Conservation (phyloP, 2,888 invertebrate species). For the Adelphocoris suturalis region DNA sequence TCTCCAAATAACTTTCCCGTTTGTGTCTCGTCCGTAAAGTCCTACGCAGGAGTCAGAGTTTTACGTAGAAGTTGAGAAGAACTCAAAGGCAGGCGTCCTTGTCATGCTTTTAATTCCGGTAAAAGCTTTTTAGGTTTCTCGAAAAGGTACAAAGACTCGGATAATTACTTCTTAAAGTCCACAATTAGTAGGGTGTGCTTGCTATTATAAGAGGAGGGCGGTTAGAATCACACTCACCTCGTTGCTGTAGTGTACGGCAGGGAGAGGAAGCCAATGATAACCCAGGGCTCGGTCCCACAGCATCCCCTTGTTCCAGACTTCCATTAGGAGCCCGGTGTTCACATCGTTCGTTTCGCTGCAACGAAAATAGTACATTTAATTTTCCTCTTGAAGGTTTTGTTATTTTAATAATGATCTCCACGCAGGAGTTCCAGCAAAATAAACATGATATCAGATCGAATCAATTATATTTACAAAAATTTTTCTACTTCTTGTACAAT, state of each 20-base stretch:
- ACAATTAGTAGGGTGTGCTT: slow-evolving; percentile 1
- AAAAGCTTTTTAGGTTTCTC: slow-evolving; percentile 31
- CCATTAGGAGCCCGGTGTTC: slow-evolving; percentile 94
- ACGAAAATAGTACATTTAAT: neutral
- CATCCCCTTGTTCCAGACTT: slow-evolving; percentile 98
- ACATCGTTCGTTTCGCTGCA: slow-evolving; percentile 96
- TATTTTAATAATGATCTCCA: too few relatives aligned
- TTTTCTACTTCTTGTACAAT: too few relatives aligned
- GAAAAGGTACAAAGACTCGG: slow-evolving; percentile 7
- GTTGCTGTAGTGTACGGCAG: slow-evolving; percentile 91
- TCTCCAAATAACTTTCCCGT: slow-evolving; percentile 7
- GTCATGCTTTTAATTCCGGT: slow-evolving; percentile 21
- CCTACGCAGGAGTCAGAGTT: neutral
- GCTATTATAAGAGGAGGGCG: neutral
- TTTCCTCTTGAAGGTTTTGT: too few relatives aligned
- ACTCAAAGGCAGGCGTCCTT: neutral
- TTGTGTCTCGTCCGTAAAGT: neutral
- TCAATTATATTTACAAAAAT: too few relatives aligned
- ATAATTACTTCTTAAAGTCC: slow-evolving; percentile 19
- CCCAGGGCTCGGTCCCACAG: slow-evolving; percentile 98
- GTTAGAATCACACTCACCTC: slow-evolving; percentile 83
- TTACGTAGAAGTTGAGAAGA: neutral
- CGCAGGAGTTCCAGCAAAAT: too few relatives aligned
- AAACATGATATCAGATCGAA: too few relatives aligned
- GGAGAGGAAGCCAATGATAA: slow-evolving; percentile 94